phyloP scores from a whole-genome alignment of 2,888 invertebrate genomes.

The Pachycephus smyrnensis region DNA sequence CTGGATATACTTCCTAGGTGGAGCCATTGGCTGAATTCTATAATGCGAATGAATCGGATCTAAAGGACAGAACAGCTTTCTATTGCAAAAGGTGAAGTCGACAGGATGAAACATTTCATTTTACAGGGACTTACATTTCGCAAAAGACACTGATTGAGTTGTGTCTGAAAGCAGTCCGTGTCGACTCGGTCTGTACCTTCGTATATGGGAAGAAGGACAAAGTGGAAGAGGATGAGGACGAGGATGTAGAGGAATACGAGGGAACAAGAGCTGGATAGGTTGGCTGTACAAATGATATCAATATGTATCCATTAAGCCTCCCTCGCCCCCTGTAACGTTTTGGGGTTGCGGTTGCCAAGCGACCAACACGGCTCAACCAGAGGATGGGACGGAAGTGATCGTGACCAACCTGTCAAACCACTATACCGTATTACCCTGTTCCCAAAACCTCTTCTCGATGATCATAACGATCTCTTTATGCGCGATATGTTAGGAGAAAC shows the following conservation, averaged over 20 bases:
- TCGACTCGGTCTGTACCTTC: background rate
- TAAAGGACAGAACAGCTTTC: background rate
- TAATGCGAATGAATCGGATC: background rate
- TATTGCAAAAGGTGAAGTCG: background rate
- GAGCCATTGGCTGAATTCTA: background rate
- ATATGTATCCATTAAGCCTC: slow-evolving; percentile 58
- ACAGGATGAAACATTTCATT: background rate
- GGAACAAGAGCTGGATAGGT: slow-evolving; percentile 5
- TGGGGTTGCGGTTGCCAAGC: slow-evolving; percentile 46
- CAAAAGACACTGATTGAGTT: slow-evolving; percentile 4
- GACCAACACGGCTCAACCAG: slow-evolving; percentile 32
- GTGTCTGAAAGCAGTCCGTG: background rate
- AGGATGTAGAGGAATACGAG: slow-evolving; percentile 10
- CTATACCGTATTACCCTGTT: background rate
- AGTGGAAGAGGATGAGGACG: background rate
- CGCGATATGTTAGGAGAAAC: background rate
- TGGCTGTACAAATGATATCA: slow-evolving; percentile 55
- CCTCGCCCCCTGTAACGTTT: slow-evolving; percentile 36
- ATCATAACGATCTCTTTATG: slow-evolving; percentile 4
- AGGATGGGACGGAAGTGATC: slow-evolving; percentile 41
- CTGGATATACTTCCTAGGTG: background rate
- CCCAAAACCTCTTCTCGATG: background rate
- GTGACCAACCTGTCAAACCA: slow-evolving; percentile 47
- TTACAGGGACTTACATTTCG: background rate
- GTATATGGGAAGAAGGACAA: background rate